A percentile compares a stretch with the other conserved stretches of the same genome.
Evolutionary conservation across 30 jellyfish, hydroid and myxozoan species (phyloP).

Genomic region (Sanderia malayensis): DNA sequence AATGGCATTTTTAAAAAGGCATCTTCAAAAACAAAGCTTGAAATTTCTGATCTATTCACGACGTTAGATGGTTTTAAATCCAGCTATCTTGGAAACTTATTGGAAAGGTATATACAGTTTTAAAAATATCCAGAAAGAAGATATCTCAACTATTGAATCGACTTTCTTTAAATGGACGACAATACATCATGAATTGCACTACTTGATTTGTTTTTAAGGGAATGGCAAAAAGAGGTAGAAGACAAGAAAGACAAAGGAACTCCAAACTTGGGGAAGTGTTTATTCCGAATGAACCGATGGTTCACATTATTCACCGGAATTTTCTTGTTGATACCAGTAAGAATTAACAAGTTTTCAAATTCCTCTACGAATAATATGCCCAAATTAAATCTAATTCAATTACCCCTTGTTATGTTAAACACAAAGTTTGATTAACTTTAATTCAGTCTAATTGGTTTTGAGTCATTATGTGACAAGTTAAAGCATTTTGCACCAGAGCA

Average conservation of each 20-base stretch:
- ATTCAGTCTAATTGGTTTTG: no score
- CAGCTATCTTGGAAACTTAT: background rate
- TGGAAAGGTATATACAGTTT: slow-evolving; percentile 32
- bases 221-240: background rate
- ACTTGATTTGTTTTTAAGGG: background rate
- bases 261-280: background rate
- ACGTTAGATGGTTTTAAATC: slow-evolving; percentile 24
- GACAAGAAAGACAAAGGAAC: background rate
- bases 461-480: no score
- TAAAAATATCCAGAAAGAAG: no score
- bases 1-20: slow-evolving; percentile 21
- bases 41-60: slow-evolving; percentile 16
- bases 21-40: slow-evolving; percentile 13
- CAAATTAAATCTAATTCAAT: no score
- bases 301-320: background rate
- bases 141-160: no score
- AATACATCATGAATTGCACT: background rate
- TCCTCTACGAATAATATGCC: no score
- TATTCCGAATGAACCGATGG: background rate
- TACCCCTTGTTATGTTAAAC: no score
- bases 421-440: no score
- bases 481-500: no score
- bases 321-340: background rate
- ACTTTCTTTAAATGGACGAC: no score
- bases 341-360: no score